phyloP scores from a whole-genome alignment of 2,113 vertebrate genomes.

The Eurystomus gularis region DNA sequence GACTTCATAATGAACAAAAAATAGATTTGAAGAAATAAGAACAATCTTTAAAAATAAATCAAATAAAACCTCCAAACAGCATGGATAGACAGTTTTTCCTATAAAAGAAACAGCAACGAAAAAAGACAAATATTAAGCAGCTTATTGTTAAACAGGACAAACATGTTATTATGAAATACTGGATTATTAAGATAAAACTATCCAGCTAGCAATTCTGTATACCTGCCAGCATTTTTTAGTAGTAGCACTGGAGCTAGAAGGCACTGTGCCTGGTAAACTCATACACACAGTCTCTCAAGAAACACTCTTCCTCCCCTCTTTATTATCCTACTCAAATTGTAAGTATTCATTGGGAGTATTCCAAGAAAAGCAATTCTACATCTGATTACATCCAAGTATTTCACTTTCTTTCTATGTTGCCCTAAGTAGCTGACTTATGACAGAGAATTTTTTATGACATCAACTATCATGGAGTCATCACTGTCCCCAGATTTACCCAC shows the following conservation, averaged over 20 bases:
- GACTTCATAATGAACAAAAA: neutral
- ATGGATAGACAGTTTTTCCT: neutral
- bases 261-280: neutral
- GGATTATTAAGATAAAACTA: neutral
- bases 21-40: neutral
- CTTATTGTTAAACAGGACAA: neutral
- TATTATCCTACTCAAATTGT: neutral
- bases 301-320: neutral
- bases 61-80: neutral
- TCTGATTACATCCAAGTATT: neutral
- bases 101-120: neutral
- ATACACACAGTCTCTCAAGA: neutral
- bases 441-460: neutral
- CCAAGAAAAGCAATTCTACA: neutral
- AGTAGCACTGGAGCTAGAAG: neutral
- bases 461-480: neutral
- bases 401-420: neutral
- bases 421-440: neutral
- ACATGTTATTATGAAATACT: neutral
- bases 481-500: neutral
- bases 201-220: neutral
- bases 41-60: neutral
- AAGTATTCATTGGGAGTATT: neutral
- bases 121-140: neutral
- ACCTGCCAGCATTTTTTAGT: neutral